These are phyloP conservation scores for Phenganax marumi DNA, from an alignment of 92 coral and sea anemone species.

Conservation along the genomic window DNA sequence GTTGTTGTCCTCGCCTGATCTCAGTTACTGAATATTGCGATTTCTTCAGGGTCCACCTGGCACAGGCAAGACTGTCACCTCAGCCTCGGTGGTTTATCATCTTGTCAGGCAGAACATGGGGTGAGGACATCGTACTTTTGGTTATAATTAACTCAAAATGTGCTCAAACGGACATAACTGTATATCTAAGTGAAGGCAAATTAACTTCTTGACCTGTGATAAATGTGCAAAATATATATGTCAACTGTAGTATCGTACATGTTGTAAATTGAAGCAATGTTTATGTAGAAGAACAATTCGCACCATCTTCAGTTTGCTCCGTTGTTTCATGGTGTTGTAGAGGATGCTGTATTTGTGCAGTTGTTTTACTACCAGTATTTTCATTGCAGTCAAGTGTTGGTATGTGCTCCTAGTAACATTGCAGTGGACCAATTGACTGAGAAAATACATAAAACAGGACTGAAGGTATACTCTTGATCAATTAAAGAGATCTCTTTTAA, in stretches of 20 bases:
- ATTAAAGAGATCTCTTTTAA: neutral
- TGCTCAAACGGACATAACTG: neutral
- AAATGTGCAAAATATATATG: too few species aligned
- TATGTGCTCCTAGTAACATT: conserved; percentile 99
- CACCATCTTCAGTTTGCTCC: too few species aligned
- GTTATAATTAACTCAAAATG: neutral
- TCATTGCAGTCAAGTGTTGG: conserved; percentile 81
- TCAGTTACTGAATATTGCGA: neutral
- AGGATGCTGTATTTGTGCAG: neutral
- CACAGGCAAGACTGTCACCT: conserved; percentile 97
- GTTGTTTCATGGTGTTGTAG: too few species aligned
- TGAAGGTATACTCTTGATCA: conserved; percentile 60
- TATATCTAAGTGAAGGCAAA: too few species aligned
- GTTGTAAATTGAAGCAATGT: too few species aligned
- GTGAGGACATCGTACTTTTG: conserved; percentile 47
- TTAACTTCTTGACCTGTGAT: too few species aligned
- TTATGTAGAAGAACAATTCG: too few species aligned
- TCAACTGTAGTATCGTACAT: too few species aligned
- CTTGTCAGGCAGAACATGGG: conserved; percentile 95
- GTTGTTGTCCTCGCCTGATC: neutral
- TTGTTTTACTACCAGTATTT: neutral
- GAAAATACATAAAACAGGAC: conserved; percentile 98
- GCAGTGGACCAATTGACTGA: conserved; percentile 99
- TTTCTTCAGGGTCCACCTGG: conserved; percentile 90
- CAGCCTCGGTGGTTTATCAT: conserved; percentile 92